Base-by-base conservation (phyloP, 1,140 invertebrate genomes). In the Zaprionus inermis region DNA sequence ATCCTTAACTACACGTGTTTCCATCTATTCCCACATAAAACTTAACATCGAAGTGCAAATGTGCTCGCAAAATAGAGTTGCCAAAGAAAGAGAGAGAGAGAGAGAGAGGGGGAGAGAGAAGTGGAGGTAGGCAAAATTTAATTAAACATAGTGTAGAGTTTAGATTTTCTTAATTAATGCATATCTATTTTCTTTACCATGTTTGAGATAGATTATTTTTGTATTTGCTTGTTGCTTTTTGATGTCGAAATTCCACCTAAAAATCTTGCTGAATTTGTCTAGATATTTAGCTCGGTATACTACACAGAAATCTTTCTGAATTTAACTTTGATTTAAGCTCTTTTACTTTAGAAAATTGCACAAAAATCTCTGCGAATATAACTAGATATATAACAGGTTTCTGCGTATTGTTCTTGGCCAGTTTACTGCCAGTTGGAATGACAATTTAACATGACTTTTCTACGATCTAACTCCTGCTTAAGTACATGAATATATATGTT, bases 1-100 rank as follows among this genome's bases (percentile, higher is more conserved):
- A 56, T 56, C 18, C 67, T 57, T 30, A 57, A 64, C 44, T 65
- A 34, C 55, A 51, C 49, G 44, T 41, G 55, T 16, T 16, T 36
- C 52, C 12, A 49, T 18, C 60, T 65, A 44, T 44, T 16, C 38
- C n/a, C n/a, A 44, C 38, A 44, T 44, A 44, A 49, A 54, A 61
- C 34, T 69, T 18, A 12, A 16, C 36, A 44, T 54, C 16, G 28
- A 67, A 51, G 55, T 36, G 41, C 55, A 34, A 34, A 16, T 20
- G 18, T 55, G 18, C 52, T 14, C 3, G 44, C 38, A 44, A 44
- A 49, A 20, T 20, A 22, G 44, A 49, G 44, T 49, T 49, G 16
- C 38, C n/a, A 16, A n/a, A 44, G 6, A 44, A n/a, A 1, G 2
- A 16, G 38, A 16, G 38, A 44, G 38, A 1, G n/a, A 16, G 38